Conservation (phyloP, 2,888 invertebrate species). For the Saturnia pavonia region DNA sequence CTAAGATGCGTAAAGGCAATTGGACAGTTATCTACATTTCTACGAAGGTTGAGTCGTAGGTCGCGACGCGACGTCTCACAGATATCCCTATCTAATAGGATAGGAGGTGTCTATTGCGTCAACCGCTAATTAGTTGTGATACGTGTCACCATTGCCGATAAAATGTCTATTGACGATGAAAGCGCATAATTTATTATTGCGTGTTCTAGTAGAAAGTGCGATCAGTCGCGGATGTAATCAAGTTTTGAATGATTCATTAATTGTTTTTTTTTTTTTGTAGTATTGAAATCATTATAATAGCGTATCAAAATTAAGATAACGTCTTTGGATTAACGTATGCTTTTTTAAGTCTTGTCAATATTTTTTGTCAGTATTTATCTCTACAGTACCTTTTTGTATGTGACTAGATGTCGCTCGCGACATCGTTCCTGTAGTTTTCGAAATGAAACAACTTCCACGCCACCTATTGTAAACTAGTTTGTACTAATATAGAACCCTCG, state of each 20-base stretch:
- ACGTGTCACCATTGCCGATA: conserved; percentile 41
- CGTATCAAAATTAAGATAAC: background rate
- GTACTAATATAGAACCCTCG: too few species aligned
- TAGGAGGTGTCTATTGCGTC: conserved; percentile 47
- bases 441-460: too few species aligned
- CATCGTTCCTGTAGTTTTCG: background rate
- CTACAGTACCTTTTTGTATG: background rate
- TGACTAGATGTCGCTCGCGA: background rate
- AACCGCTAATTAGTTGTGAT: conserved; percentile 51
- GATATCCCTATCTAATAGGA: conserved; percentile 48
- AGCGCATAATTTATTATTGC: conserved; percentile 23
- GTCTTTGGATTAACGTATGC: background rate
- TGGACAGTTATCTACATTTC: conserved; percentile 31
- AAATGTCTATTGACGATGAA: conserved; percentile 23
- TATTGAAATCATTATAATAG: background rate
- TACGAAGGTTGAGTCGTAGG: conserved; percentile 38
- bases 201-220: conserved; percentile 19
- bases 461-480: too few species aligned
- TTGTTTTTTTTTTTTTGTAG: background rate
- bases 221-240: conserved; percentile 21
- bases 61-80: conserved; percentile 44
- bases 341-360: background rate
- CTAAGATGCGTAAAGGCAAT: conserved; percentile 28
- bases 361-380: background rate
- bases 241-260: conserved; percentile 14